Conservation (phyloP, 2,113 vertebrate species). For the Corydoras maculifer region DNA sequence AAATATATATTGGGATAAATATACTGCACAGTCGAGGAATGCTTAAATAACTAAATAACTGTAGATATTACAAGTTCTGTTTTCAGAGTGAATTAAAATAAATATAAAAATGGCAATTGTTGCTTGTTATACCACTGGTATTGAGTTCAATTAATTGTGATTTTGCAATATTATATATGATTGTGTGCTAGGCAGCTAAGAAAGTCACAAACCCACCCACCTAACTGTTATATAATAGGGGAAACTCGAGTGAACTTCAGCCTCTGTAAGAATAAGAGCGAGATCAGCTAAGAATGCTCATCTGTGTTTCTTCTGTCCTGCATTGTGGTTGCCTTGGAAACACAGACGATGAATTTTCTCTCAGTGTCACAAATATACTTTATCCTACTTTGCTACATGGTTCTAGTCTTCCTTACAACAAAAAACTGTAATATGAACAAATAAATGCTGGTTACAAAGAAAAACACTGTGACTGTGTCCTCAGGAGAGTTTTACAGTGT, state of each 20-base stretch:
- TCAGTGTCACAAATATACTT: not conserved
- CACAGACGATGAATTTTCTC: constrained; percentile 36
- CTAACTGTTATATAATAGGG: constrained; percentile 55
- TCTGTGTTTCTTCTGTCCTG: constrained; percentile 44
- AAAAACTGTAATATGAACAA: not conserved
- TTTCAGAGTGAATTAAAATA: too few species aligned
- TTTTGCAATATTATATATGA: constrained; percentile 47
- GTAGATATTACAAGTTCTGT: too few species aligned
- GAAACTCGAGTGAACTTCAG: constrained; percentile 41
- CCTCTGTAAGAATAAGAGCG: constrained; percentile 30
- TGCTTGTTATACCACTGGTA: too few species aligned
- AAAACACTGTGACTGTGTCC: not conserved
- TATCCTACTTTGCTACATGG: not conserved
- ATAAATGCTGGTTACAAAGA: not conserved
- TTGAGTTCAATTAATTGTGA: constrained; percentile 34
- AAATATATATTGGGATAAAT: too few species aligned
- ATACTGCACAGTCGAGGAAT: too few species aligned
- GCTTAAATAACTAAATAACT: too few species aligned
- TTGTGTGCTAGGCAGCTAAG: constrained; percentile 46
- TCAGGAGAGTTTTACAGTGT: not conserved
- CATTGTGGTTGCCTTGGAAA: constrained; percentile 58
- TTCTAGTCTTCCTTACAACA: not conserved
- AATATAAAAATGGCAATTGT: too few species aligned
- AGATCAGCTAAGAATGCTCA: constrained; percentile 27
- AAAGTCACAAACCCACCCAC: constrained; percentile 54